phyloP scores from a whole-genome alignment of 2,888 invertebrate species.

The Formica aserva region DNA sequence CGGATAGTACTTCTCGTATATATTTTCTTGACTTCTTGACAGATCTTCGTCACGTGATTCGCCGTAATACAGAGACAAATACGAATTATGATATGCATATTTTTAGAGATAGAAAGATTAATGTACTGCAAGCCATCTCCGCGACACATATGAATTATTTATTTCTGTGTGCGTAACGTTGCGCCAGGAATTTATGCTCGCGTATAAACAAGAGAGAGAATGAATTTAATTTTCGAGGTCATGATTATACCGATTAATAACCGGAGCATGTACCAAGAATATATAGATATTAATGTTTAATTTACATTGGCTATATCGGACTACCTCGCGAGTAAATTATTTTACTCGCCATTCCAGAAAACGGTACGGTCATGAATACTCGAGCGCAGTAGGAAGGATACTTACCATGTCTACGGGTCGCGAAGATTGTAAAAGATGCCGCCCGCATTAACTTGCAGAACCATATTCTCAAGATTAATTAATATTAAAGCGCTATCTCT shows the following conservation, averaged over 20 bases:
- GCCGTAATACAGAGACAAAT: neutral
- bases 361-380: constrained; percentile 31
- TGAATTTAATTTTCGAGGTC: constrained; percentile 13
- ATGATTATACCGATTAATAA: constrained; percentile 45
- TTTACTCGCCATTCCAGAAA: constrained; percentile 33
- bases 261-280: neutral
- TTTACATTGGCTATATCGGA: constrained; percentile 40
- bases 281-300: constrained; percentile 26
- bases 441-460: constrained; percentile 27
- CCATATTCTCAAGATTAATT: constrained; percentile 53
- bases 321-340: constrained; percentile 32
- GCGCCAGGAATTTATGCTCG: constrained; percentile 28
- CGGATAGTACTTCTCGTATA: neutral
- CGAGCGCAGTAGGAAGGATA: constrained; percentile 26
- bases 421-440: constrained; percentile 51
- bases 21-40: neutral
- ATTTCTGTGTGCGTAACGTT: constrained; percentile 4
- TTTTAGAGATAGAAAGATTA: neutral
- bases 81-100: neutral
- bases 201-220: constrained; percentile 26
- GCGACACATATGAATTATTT: neutral
- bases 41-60: neutral
- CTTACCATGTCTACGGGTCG: neutral
- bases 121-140: neutral
- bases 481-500: constrained; percentile 47